These are phyloP conservation scores for Pyrgilauda ruficollis DNA, from an alignment of 2,113 vertebrate genomes.

Conservation along the genomic window DNA sequence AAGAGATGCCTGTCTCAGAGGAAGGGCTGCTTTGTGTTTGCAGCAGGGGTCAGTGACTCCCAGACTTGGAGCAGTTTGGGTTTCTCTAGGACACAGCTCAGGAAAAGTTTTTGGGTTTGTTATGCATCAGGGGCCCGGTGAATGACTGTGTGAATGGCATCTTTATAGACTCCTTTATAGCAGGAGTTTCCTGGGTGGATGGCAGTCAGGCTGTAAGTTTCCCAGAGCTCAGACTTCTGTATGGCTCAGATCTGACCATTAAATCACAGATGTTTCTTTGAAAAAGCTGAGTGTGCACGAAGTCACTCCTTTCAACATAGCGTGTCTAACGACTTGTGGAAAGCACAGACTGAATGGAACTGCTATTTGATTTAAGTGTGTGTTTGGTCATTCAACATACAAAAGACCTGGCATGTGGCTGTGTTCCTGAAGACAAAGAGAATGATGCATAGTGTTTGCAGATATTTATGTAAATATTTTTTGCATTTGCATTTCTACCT, in stretches of 20 bases:
- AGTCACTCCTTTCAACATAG: constrained; percentile 34
- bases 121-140: neutral
- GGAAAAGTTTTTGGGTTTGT: constrained; percentile 19
- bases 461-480: constrained; percentile 32
- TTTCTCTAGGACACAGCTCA: neutral
- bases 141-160: constrained; percentile 17
- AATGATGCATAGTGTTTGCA: neutral
- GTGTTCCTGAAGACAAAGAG: constrained; percentile 27
- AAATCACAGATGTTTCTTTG: constrained; percentile 66
- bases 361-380: constrained; percentile 30
- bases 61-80: neutral
- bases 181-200: constrained; percentile 49
- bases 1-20: neutral
- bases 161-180: constrained; percentile 55
- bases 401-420: constrained; percentile 8
- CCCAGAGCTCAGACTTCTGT: constrained; percentile 45
- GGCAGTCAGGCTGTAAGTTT: constrained; percentile 34
- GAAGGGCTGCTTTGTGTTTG: constrained; percentile 25
- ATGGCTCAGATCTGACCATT: constrained; percentile 45
- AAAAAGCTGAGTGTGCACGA: constrained; percentile 49
- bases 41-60: neutral
- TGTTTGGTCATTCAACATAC: constrained; percentile 30
- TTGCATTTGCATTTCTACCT: constrained; percentile 23
- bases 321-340: constrained; percentile 49
- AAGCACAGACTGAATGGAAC: neutral